Evolutionary conservation across 2,797 vertebrate species (phyloP), one percentile per base, ranked within the genome.

Genomic region (Microtus agrestis): DNA sequence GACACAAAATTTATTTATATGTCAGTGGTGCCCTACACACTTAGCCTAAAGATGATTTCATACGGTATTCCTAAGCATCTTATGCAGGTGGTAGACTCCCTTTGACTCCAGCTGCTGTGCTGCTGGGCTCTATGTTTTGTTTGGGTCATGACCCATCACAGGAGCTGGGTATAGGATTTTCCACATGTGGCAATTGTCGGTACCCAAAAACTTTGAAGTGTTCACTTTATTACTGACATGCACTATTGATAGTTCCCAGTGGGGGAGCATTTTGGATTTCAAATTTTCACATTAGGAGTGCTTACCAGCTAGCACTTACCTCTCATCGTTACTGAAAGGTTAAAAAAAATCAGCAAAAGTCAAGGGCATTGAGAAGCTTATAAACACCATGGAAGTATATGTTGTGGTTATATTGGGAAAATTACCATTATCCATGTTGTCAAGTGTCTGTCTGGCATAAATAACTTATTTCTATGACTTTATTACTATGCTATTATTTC

Each of bases 401-500:
- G n/a, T 61, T 74, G 0, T 87, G 51, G 19, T 67, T 65, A 63
- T 43, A 8, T 82, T 13, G 29, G 34, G 63, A 34, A 69, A 74
- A 63, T 56, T 92, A n/a, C 61, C 78, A 27, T 56, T 27, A 40
- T 89, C 21, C 43, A 67, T 80, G 9, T 54, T 48, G 54, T 87
- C 82, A 87, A 73, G 21, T 84, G 25, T 25, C 84, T n/a, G 17
- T 25, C 84, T 31, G 17, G 59, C 27, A 65, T 76, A 65, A 76
- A 96, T 40, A 40, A 10, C 67, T 86, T 67, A n/a, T 69, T 86
- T 59, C 27, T 74, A 43, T 54, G 29, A 77, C 77, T 87, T 37
- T 79, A 54, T 91, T 90, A 40, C 63, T 48, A 8, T 81, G 77
- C 85, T 91, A 4, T 94, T 79, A 69, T 81, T 87, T 94, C 23